Evolutionary conservation across 2,113 vertebrate genomes (phyloP).

Genomic region (Dendrocopos noguchii): DNA sequence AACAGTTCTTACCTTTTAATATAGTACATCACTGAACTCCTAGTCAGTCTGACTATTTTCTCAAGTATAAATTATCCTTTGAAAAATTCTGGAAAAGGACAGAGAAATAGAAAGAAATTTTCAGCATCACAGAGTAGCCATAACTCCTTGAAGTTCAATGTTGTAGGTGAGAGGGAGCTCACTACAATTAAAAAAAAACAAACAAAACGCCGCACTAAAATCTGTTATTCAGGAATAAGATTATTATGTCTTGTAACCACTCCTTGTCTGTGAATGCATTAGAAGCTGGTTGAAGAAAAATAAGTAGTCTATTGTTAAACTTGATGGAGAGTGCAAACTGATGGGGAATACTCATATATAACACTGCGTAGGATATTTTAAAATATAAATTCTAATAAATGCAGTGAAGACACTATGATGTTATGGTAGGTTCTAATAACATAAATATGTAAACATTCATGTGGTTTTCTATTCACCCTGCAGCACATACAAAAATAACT

Average conservation of each 20-base stretch:
- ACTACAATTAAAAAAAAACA: background rate
- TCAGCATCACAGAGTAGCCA: background rate
- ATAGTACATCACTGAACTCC: background rate
- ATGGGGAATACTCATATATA: background rate
- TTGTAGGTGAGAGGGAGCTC: background rate
- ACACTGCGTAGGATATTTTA: background rate
- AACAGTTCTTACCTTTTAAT: background rate
- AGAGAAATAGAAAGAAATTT: background rate
- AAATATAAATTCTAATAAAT: background rate
- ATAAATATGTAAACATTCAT: background rate
- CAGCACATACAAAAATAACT: conserved; percentile 19
- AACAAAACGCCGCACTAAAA: background rate
- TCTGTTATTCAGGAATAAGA: background rate
- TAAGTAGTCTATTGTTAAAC: background rate
- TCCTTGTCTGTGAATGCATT: background rate
- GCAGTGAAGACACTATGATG: background rate
- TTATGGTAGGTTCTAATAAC: background rate
- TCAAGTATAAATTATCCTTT: background rate
- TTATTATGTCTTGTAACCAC: background rate
- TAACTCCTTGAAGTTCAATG: background rate
- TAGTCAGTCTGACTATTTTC: background rate
- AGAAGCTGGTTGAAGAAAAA: conserved; percentile 3
- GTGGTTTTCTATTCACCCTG: conserved; percentile 11
- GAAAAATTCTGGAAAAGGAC: background rate
- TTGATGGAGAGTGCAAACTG: background rate